Percentiles rank a stretch among this genome's conserved stretches.
phyloP scores from a whole-genome alignment of 1,140 invertebrate genomes.

The Cyclargus thomasi region DNA sequence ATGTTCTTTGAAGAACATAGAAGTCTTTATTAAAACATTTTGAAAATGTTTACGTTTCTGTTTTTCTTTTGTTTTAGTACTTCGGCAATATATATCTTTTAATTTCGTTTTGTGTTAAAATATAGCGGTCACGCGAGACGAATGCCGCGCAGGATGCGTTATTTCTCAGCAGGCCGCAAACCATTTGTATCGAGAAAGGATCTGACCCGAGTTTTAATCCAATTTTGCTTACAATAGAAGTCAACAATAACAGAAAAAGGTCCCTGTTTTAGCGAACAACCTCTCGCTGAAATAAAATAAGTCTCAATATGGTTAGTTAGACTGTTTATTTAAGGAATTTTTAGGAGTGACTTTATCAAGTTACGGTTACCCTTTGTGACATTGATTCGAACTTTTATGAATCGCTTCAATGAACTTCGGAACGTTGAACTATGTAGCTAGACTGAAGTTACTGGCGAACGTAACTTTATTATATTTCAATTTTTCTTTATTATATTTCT shows the following conservation, averaged over 20 bases:
- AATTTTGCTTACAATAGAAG: constrained; percentile 22
- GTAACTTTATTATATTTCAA: neutral
- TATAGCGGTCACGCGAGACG: constrained; percentile 33
- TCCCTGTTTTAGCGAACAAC: constrained; percentile 17
- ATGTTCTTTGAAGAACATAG: too few relatives aligned
- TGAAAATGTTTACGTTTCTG: neutral
- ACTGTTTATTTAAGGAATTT: neutral
- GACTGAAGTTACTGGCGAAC: neutral
- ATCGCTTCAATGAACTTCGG: neutral
- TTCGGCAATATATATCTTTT: neutral
- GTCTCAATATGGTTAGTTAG: neutral
- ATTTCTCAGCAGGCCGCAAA: constrained; percentile 47
- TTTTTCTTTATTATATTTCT: neutral
- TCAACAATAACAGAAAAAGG: constrained; percentile 30
- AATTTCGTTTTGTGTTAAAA: constrained; percentile 29
- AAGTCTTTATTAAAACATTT: neutral
- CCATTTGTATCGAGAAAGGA: constrained; percentile 41
- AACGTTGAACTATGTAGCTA: neutral
- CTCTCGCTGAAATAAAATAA: constrained; percentile 13
- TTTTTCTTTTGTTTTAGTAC: neutral
- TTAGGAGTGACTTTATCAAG: constrained; percentile 3
- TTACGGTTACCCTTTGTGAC: neutral
- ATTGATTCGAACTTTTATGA: constrained; percentile 8
- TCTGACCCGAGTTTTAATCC: constrained; percentile 13
- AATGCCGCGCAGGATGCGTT: constrained; percentile 30